A percentile compares a stretch with the other conserved stretches of the same genome.
These are phyloP conservation scores for Oryzias curvinotus DNA, from an alignment of 2,113 vertebrate genomes.

Conservation along the genomic window DNA sequence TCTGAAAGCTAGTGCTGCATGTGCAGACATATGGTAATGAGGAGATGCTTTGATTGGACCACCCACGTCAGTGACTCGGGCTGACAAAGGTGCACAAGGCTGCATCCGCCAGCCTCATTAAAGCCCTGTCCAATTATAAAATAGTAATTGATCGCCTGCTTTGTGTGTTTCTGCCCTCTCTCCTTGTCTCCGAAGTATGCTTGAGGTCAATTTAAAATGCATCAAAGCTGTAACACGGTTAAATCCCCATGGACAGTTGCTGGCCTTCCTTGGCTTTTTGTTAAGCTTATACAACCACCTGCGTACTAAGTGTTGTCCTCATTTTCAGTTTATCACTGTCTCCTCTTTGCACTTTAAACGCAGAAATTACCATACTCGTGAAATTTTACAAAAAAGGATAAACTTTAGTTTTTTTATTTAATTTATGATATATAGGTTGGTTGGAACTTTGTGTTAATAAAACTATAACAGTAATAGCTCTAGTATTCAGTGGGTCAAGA, in stretches of 20 bases:
- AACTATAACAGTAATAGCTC: too few relatives aligned
- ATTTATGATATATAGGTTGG: too few relatives aligned
- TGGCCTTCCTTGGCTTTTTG: conserved; percentile 62
- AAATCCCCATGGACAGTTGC: conserved; percentile 59
- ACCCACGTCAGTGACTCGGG: conserved; percentile 60
- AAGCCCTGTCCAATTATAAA: conserved; percentile 75
- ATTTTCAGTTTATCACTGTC: conserved; percentile 28
- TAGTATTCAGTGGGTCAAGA: too few relatives aligned
- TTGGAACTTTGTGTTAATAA: too few relatives aligned
- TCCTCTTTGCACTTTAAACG: conserved; percentile 18
- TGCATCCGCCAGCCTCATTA: conserved; percentile 77
- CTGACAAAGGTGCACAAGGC: conserved; percentile 72
- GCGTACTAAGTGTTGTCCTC: conserved; percentile 56
- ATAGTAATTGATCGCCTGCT: conserved; percentile 76
- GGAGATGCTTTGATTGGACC: conserved; percentile 67
- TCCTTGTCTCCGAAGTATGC: conserved; percentile 66
- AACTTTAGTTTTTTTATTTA: too few relatives aligned
- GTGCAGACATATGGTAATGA: conserved; percentile 68
- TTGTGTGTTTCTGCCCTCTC: conserved; percentile 65
- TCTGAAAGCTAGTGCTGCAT: conserved; percentile 44
- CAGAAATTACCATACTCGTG: conserved; percentile 5
- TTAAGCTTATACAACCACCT: conserved; percentile 55
- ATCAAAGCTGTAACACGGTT: conserved; percentile 64
- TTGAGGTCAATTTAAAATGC: conserved; percentile 73
- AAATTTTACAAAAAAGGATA: neutral